Conservation (phyloP, 2,888 invertebrate species). For the Pristionchus maxplancki region DNA sequence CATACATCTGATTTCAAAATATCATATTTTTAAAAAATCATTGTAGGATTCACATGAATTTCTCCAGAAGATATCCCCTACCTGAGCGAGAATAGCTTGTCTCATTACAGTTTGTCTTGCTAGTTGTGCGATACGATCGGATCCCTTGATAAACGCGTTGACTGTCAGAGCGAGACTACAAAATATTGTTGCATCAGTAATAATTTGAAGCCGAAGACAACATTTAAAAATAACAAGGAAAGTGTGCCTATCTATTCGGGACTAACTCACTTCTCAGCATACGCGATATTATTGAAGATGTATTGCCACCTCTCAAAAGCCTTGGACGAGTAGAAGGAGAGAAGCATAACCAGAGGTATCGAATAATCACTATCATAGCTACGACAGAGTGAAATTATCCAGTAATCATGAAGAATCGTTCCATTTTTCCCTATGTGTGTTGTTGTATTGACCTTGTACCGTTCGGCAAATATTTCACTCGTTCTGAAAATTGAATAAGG, state of each 20-base stretch:
- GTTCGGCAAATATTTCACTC: background rate
- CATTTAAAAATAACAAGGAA: background rate
- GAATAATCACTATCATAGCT: background rate
- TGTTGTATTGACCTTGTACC: background rate
- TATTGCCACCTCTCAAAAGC: conserved; percentile 43
- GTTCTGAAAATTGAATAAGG: background rate
- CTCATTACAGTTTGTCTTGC: conserved; percentile 15
- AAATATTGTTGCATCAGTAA: background rate
- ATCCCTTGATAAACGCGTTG: conserved; percentile 10
- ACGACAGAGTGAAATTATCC: background rate
- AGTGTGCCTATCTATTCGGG: too few species aligned
- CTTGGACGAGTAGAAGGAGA: conserved; percentile 24
- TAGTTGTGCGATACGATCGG: background rate
- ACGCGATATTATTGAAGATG: conserved; percentile 37
- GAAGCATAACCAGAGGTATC: conserved; percentile 9
- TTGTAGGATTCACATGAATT: background rate
- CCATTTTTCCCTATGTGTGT: background rate
- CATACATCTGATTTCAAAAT: background rate
- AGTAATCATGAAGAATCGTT: background rate
- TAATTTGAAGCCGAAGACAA: background rate
- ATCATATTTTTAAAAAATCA: background rate
- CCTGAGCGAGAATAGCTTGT: conserved; percentile 31
- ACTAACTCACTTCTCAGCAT: conserved; percentile 34
- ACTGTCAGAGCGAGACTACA: conserved; percentile 32
- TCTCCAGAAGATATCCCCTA: background rate